These are phyloP conservation scores for Phrixothrix hirtus DNA, from an alignment of 2,888 invertebrate species.

Conservation along the genomic window DNA sequence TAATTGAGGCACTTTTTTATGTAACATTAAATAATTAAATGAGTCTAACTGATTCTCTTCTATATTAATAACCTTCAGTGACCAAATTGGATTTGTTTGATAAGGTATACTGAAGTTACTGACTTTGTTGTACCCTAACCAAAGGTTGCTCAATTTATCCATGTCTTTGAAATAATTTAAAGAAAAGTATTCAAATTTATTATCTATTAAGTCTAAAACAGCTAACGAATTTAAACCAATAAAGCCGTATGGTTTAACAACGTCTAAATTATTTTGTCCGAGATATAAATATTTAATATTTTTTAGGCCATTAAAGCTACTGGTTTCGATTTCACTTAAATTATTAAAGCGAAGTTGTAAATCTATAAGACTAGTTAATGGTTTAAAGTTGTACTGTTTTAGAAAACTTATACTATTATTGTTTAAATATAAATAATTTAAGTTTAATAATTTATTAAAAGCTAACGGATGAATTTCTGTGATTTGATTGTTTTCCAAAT, in stretches of 20 bases:
- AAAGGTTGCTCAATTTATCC: constrained; percentile 45
- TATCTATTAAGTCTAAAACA: constrained; percentile 48
- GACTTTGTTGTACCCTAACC: constrained; percentile 48
- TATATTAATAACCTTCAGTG: constrained; percentile 45
- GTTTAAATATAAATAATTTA: constrained; percentile 52
- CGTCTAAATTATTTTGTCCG: constrained; percentile 52
- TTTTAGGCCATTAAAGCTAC: constrained; percentile 52
- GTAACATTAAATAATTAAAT: constrained; percentile 46
- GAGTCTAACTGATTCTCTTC: constrained; percentile 45
- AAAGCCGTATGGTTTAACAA: constrained; percentile 50
- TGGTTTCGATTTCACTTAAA: constrained; percentile 49
- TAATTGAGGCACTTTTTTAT: constrained; percentile 46
- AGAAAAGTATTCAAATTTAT: constrained; percentile 44
- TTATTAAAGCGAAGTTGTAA: constrained; percentile 52
- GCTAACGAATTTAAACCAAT: constrained; percentile 50
- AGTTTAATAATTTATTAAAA: constrained; percentile 50
- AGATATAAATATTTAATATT: constrained; percentile 50
- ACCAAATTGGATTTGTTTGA: constrained; percentile 42
- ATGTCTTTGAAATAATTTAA: constrained; percentile 46
- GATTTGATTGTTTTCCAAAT: constrained; percentile 54
- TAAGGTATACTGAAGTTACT: constrained; percentile 42
- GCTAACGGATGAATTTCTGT: constrained; percentile 49
- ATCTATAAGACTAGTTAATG: constrained; percentile 48
- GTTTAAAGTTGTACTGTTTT: constrained; percentile 51
- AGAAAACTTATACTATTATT: constrained; percentile 51